Base-by-base conservation (phyloP, 2,888 invertebrate species). In the Ophraella communa region DNA sequence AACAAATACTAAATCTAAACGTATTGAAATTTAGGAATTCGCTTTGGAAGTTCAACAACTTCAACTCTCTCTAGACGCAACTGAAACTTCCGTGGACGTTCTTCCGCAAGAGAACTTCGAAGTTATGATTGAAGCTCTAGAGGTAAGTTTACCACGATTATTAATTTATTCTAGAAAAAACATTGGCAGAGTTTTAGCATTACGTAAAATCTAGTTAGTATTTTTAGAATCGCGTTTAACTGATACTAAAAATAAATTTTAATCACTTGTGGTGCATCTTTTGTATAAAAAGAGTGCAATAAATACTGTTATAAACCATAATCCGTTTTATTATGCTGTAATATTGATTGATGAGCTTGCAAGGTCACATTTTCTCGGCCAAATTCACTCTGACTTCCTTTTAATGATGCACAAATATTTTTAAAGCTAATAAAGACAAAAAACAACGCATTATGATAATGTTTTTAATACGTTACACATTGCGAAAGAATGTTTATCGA, bases 51-150 rank as follows among this genome's bases (percentile, higher is more conserved):
- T 93, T 80, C 88, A 89, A 81, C 86, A 86, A 77, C 86, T 93
- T 74, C 88, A 89, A 75, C 85, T 86, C 80, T 88, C 89, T 76
- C 85, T 92, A 72, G 86, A 85, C 73, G 85, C 85, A 72, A 87
- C 91, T 68, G 92, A 92, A 84, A 85, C 85, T 69, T 86, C 86
- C 72, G 87, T 91, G 73, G 85, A 86, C 62, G 86, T 87, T 77
- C 85, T 93, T 72, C 92, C 93, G 17, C 85, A 86, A 71, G 88
- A 88, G 78, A 91, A 87, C 79, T 87, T 92, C 74, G 87, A 88
- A 70, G 86, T 87, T 59, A 92, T 93, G 90, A 86, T 90, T 71
- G 83, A 85, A 55, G 89, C 89, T 72, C 84, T 93, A 45, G 86
- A 86, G 89, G 93, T 93, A 84, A 90, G 87, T 84, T 39, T n/a